A percentile compares a stretch with the other conserved stretches of the same genome.
These are phyloP conservation scores for Watsonalla cultraria DNA, from an alignment of 2,888 invertebrate species.

Conservation along the genomic window DNA sequence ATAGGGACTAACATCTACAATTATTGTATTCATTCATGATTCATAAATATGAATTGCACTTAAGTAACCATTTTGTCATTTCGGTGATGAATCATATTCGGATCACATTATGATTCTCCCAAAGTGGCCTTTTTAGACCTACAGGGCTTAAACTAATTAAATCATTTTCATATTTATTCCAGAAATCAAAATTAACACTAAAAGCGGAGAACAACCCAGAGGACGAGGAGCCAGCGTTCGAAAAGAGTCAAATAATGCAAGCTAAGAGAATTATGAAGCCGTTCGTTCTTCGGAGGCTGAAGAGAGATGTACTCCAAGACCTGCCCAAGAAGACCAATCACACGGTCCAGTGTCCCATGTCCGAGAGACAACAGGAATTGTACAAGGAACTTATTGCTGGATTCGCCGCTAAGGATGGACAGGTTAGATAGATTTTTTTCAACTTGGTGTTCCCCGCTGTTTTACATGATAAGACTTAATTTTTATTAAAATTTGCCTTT, in stretches of 20 bases:
- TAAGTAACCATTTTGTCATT: too few species aligned
- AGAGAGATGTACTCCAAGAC: constrained; percentile 90
- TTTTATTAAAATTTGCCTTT: too few species aligned
- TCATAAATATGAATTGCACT: too few species aligned
- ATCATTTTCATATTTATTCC: constrained; percentile 4
- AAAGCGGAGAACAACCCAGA: constrained; percentile 65
- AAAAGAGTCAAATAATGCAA: constrained; percentile 92
- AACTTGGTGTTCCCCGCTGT: neutral
- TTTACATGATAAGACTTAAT: too few species aligned
- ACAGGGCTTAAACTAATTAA: too few species aligned
- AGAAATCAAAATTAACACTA: constrained; percentile 78
- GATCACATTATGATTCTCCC: too few species aligned
- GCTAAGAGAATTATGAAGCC: constrained; percentile 98
- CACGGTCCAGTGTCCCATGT: constrained; percentile 82
- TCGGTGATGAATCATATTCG: too few species aligned
- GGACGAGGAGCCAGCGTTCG: constrained; percentile 87
- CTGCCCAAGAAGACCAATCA: constrained; percentile 90
- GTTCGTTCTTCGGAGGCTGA: constrained; percentile 92
- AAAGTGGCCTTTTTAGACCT: too few species aligned
- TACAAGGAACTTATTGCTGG: constrained; percentile 87
- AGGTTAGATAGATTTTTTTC: constrained; percentile 46
- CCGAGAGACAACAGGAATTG: constrained; percentile 83
- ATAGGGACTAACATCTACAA: too few species aligned
- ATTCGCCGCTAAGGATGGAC: constrained; percentile 81
- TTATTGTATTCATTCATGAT: too few species aligned